Percentiles rank a stretch among this genome's conserved stretches.
Evolutionary conservation across 2,113 vertebrate genomes (phyloP).

Genomic region (Mirza zaza): DNA sequence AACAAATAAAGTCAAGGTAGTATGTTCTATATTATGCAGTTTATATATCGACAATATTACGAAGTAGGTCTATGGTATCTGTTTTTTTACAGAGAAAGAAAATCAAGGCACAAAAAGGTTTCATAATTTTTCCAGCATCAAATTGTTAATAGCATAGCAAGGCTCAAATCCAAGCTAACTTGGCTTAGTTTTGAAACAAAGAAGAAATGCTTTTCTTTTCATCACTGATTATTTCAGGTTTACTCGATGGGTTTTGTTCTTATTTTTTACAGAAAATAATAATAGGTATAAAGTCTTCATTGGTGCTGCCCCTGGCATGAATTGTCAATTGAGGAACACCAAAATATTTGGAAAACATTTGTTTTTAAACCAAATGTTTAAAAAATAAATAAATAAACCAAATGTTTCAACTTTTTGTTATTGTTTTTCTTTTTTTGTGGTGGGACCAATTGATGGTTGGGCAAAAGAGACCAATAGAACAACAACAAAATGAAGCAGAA

Average conservation of each 20-base stretch:
- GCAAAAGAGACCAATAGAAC: not conserved
- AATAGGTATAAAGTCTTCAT: not conserved
- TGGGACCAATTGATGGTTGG: not conserved
- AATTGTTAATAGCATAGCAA: not conserved
- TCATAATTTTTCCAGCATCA: not conserved
- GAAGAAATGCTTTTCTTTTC: not conserved
- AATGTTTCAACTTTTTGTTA: not conserved
- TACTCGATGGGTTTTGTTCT: not conserved
- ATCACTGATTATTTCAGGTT: not conserved
- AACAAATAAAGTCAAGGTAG: not conserved
- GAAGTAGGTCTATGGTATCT: not conserved
- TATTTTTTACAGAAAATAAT: not conserved
- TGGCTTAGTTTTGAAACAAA: constrained; percentile 27
- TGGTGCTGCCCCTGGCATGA: not conserved
- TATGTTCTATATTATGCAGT: not conserved
- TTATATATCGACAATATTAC: not conserved
- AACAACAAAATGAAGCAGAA: not conserved
- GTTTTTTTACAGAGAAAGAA: not conserved
- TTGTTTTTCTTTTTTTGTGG: not conserved
- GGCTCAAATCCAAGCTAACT: not conserved
- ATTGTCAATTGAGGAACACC: not conserved
- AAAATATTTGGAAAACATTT: not conserved
- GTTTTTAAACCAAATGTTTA: not conserved
- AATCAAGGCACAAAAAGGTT: not conserved
- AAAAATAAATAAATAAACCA: not conserved